Conservation (phyloP, 1,140 invertebrate species). For the Oryzaephilus surinamensis region DNA sequence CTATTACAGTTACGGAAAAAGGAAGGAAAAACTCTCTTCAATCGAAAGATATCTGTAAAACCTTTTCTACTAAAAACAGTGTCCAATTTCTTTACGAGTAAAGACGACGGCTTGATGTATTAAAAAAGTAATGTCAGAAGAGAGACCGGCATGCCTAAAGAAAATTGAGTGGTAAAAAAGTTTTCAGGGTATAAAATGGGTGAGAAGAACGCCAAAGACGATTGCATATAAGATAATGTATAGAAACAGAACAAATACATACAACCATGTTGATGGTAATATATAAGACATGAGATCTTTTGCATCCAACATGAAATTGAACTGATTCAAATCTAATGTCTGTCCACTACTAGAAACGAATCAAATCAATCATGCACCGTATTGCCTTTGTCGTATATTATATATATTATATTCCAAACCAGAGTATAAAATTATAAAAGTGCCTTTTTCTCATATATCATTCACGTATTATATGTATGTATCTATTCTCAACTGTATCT, state of each 20-base stretch:
- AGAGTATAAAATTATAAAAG: too few relatives aligned
- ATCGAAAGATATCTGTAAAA: conserved; percentile 26
- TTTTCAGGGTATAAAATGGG: conserved; percentile 20
- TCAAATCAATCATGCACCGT: conserved; percentile 31
- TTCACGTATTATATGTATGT: too few relatives aligned
- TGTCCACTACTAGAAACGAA: too few relatives aligned
- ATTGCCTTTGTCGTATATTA: too few relatives aligned
- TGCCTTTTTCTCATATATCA: too few relatives aligned
- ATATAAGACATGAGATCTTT: too few relatives aligned
- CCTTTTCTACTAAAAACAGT: conserved; percentile 21
- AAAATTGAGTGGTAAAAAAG: conserved; percentile 30
- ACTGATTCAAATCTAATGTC: conserved; percentile 31
- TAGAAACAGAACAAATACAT: background rate
- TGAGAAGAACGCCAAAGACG: too few relatives aligned
- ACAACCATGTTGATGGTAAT: too few relatives aligned
- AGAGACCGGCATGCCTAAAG: conserved; percentile 24
- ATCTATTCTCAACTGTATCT: conserved; percentile 1
- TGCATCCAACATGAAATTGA: conserved; percentile 23
- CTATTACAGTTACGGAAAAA: conserved; percentile 10
- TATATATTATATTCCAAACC: too few relatives aligned
- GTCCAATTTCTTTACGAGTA: conserved; percentile 28
- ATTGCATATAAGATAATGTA: too few relatives aligned
- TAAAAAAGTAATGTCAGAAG: conserved; percentile 31
- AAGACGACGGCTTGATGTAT: conserved; percentile 27
- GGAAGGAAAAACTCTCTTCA: conserved; percentile 13